Evolutionary conservation across 92 coral and sea anemone genomes (phyloP), one percentile per base, ranked within the genome.

Genomic region (Paramuricea clavata): DNA sequence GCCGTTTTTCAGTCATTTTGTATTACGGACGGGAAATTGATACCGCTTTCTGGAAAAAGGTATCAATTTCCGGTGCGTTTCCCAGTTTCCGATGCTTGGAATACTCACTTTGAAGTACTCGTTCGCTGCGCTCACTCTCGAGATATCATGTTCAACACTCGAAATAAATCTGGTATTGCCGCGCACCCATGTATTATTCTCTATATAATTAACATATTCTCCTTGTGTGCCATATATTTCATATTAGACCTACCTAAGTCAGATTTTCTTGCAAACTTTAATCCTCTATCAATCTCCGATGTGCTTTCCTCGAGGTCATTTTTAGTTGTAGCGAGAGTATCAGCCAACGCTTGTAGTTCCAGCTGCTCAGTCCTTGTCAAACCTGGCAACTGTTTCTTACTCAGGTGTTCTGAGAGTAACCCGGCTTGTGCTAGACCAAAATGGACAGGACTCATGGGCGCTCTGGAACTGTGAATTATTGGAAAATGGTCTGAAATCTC

Each of bases 231-330:
- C n/a, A n/a, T n/a, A n/a, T n/a, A n/a, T n/a, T n/a, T n/a, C n/a
- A n/a, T 39, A 4, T 39, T 39, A 9, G 52, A 15, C 13, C 22
- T 28, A 76, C 82, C 82, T 2, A 60, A 12, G 92, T 95, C 98
- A 61, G 90, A 93, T 84, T 90, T 94, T 81, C 93, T 93, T n/a
- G 99, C 99, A 88, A 96, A 96, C 86, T 94, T 95, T 54, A 96
- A 89, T 31, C 99, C 99, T 26, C 99, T 81, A 57, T 96, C 98
- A 47, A 96, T 96, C 13, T 93, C 92, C 17, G 91, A 95, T 9
- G 99, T 95, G 62, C 99, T 94, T 83, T 96, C 95, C 75, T 96
- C 99, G 59, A 96, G 82, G 61, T 96, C 99, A 5, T 91, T 92
- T 81, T 96, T 96, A 47, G 99, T 93, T 43, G 96, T 94, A 28